These are phyloP conservation scores for Lates calcarifer DNA, from an alignment of 2,113 vertebrate genomes.

Conservation along the genomic window DNA sequence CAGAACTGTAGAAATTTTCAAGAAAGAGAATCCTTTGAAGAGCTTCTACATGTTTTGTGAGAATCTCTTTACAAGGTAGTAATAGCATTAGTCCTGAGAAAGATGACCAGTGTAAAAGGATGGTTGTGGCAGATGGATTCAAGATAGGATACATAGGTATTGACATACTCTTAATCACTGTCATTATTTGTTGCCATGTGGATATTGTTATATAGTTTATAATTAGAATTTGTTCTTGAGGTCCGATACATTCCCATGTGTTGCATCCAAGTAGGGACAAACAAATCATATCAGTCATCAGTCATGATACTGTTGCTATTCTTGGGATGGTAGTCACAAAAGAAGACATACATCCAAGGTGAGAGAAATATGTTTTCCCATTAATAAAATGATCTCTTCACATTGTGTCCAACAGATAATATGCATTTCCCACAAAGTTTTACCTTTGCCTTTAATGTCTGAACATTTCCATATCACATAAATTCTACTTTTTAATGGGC, in stretches of 20 bases:
- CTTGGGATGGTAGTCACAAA: background rate
- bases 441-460: background rate
- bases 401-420: background rate
- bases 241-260: too few species aligned
- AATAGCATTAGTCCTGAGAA: background rate
- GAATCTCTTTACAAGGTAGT: conserved; percentile 2
- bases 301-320: background rate
- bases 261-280: background rate
- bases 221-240: too few species aligned
- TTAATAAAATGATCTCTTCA: conserved; percentile 7
- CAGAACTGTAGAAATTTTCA: conserved; percentile 34
- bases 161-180: background rate
- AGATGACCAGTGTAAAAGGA: background rate
- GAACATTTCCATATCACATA: background rate
- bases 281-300: background rate
- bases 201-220: too few species aligned
- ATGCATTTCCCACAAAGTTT: background rate
- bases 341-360: too few species aligned
- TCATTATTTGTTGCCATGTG: too few species aligned
- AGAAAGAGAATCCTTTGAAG: conserved; percentile 34
- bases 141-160: background rate
- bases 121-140: background rate
- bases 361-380: background rate
- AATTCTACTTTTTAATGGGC: background rate
- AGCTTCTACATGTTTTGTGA: conserved; percentile 1